Conservation (phyloP, 2,888 invertebrate species). For the Drosophila falleni region DNA sequence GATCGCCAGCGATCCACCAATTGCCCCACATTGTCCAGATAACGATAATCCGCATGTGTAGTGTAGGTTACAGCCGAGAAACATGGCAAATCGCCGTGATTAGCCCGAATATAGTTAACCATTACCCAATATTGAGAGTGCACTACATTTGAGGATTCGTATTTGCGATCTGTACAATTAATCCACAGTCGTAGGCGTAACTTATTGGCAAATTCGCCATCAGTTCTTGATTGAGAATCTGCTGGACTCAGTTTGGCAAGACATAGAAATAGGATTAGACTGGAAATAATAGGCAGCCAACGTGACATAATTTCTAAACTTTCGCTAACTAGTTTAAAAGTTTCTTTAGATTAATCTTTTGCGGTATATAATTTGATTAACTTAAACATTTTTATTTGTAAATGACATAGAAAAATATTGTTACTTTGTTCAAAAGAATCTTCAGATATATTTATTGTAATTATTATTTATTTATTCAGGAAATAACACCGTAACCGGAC, state of each 20-base stretch:
- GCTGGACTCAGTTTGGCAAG: neutral
- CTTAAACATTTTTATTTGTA: neutral
- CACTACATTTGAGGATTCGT: neutral
- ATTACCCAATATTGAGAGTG: conserved; percentile 41
- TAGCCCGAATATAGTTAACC: conserved; percentile 46
- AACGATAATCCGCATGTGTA: conserved; percentile 57
- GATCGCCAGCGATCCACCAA: conserved; percentile 89
- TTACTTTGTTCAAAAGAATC: neutral
- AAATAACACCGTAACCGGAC: no score
- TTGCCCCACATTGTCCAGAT: conserved; percentile 75
- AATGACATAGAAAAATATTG: neutral
- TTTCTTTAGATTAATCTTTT: neutral
- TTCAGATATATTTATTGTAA: neutral
- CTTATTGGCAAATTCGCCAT: neutral
- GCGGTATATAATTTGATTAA: neutral
- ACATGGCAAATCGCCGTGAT: conserved; percentile 37
- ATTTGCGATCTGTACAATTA: conserved; percentile 76
- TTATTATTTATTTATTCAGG: no score
- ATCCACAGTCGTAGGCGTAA: neutral
- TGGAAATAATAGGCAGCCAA: neutral
- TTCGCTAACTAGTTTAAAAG: neutral
- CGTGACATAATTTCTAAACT: neutral
- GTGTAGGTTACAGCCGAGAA: conserved; percentile 38
- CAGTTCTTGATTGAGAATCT: neutral
- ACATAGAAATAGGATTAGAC: neutral